Base-by-base conservation (phyloP, 2,797 vertebrate species). In the Aplochiton taeniatus region DNA sequence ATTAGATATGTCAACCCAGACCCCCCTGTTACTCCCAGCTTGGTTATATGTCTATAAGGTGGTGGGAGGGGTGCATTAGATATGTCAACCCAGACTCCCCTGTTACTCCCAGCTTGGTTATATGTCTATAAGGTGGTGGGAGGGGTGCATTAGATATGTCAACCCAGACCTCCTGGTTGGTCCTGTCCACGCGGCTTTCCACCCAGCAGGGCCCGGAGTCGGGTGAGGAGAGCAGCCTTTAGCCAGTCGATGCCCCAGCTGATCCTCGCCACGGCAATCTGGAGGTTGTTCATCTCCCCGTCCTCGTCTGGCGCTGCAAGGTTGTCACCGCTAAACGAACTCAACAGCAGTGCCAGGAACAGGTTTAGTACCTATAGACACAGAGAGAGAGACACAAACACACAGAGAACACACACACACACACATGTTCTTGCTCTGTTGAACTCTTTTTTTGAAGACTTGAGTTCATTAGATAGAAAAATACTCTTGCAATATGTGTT, bases 331-430 rank as follows among this genome's bases (percentile, higher is more conserved):
- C 96, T 97, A 86, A 98, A 98, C 1, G 96, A 98, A 77, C 95
- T 98, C 71, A 98, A 86, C 81, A 99, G 85, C 86, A 99, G 82
- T 20, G 97, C 97, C 76, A 99, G 84, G 83, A 99, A 99, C 49
- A 99, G 90, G 80, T 98, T 97, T 65, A 98, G 81, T 45, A 98
- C 46, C 20, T 9, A 13, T 2, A 47, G 3, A 47, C 9, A 47
- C 9, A n/a, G n/a, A n/a, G n/a, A n/a, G n/a, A n/a, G n/a, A n/a
- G n/a, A 47, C 46, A 47, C 1, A 13, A 10, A 47, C 46, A 47
- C 46, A 3, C 9, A n/a, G n/a, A n/a, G n/a, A n/a, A 3, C 46
- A 47, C 9, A 55, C 11, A 55, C 20, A 55, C 53, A 55, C 0
- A 41, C 19, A 55, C 20, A 31, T 6, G 49, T 50, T 12, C 31